phyloP scores from a whole-genome alignment of 2,113 vertebrate species.

The Chiloscyllium plagiosum region DNA sequence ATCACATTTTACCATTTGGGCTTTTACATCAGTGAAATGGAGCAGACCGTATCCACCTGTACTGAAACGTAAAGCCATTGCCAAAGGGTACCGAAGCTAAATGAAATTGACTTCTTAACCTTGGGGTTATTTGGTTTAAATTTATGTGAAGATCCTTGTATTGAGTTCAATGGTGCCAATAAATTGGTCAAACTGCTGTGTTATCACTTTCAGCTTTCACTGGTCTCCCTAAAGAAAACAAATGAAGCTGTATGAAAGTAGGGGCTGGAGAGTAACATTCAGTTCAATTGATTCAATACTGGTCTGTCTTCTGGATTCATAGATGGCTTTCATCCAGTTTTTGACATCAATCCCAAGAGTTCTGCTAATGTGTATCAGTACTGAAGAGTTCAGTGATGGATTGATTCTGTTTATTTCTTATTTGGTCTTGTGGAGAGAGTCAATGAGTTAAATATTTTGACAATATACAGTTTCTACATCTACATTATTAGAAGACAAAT shows the following conservation, averaged over 20 bases:
- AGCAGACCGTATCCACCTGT: neutral
- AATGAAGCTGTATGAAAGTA: neutral
- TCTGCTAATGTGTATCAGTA: neutral
- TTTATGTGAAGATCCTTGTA: neutral
- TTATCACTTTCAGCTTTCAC: too few relatives aligned
- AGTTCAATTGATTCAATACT: neutral
- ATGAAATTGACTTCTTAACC: neutral
- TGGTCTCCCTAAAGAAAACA: too few relatives aligned
- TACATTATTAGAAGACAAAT: neutral
- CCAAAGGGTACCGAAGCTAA: neutral
- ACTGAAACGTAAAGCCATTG: neutral
- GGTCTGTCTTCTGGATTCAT: neutral
- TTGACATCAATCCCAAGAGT: neutral
- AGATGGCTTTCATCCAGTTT: too few relatives aligned
- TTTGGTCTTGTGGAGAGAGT: neutral
- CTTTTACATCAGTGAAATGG: neutral
- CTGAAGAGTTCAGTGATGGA: neutral
- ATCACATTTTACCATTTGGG: neutral
- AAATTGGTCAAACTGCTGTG: neutral
- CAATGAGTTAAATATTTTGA: neutral
- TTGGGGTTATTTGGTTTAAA: neutral
- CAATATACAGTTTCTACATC: neutral
- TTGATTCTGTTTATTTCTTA: neutral
- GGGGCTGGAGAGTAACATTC: neutral
- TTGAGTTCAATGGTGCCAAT: neutral